A percentile compares a stretch with the other conserved stretches of the same genome.
Evolutionary conservation across 2,113 vertebrate species (phyloP).

Genomic region (Trematomus loennbergii): DNA sequence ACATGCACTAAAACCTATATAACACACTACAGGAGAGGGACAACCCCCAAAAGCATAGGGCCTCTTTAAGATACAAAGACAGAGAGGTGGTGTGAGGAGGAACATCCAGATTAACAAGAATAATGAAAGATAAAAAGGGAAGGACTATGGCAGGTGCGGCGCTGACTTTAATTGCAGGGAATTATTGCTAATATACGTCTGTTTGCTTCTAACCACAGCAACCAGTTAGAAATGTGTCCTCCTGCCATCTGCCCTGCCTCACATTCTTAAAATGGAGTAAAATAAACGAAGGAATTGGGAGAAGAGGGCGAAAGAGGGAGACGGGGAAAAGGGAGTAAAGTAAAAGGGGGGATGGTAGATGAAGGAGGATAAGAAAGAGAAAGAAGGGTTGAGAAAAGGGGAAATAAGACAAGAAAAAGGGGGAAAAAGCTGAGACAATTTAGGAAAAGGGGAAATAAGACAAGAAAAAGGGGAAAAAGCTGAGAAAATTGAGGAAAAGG

Average conservation of each 20-base stretch:
- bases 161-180: constrained; percentile 1
- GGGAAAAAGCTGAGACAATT: too few species aligned
- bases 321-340: neutral
- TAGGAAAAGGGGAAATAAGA: too few species aligned
- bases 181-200: neutral
- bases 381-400: neutral
- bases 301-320: neutral
- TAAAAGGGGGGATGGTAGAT: neutral
- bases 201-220: neutral
- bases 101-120: too few species aligned
- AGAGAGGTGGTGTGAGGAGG: neutral
- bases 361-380: neutral
- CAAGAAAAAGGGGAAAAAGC: too few species aligned
- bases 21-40: too few species aligned
- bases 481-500: too few species aligned
- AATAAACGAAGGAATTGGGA: neutral
- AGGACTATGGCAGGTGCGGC: neutral
- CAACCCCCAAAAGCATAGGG: neutral
- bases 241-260: neutral
- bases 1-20: too few species aligned
- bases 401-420: neutral
- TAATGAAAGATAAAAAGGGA: neutral
- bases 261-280: neutral
- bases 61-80: neutral
- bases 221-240: neutral